Conservation (phyloP, 2,888 invertebrate genomes). For the Microchrysa polita region DNA sequence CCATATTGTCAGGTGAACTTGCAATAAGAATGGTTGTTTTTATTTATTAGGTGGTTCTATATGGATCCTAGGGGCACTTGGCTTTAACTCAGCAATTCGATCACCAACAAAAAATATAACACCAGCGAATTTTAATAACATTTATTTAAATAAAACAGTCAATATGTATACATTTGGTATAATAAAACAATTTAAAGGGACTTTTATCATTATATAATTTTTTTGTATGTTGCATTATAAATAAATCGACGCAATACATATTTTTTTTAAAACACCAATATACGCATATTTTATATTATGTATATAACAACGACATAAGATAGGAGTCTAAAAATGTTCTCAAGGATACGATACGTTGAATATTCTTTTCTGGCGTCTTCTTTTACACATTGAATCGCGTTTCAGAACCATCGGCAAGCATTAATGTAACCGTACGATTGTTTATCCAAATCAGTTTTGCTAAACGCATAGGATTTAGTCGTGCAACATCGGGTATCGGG, state of each 20-base stretch:
- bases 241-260: background rate
- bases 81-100: too few relatives aligned
- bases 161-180: constrained; percentile 23
- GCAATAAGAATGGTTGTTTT: too few relatives aligned
- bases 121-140: too few relatives aligned
- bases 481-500: constrained; percentile 87
- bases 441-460: constrained; percentile 97
- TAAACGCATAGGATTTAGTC: constrained; percentile 87
- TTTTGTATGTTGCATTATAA: too few relatives aligned
- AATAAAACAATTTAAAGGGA: constrained; percentile 5
- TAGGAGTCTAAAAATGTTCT: constrained; percentile 38
- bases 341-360: background rate
- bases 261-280: constrained; percentile 38
- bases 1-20: too few relatives aligned
- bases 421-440: constrained; percentile 89
- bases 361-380: background rate
- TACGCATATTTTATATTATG: background rate
- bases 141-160: constrained; percentile 37
- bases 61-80: too few relatives aligned
- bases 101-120: too few relatives aligned
- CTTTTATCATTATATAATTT: background rate
- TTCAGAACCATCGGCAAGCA: constrained; percentile 96
- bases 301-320: constrained; percentile 33
- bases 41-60: too few relatives aligned
- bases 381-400: constrained; percentile 80